Conservation (phyloP, 2,797 vertebrate species). For the Propithecus perrieri region DNA sequence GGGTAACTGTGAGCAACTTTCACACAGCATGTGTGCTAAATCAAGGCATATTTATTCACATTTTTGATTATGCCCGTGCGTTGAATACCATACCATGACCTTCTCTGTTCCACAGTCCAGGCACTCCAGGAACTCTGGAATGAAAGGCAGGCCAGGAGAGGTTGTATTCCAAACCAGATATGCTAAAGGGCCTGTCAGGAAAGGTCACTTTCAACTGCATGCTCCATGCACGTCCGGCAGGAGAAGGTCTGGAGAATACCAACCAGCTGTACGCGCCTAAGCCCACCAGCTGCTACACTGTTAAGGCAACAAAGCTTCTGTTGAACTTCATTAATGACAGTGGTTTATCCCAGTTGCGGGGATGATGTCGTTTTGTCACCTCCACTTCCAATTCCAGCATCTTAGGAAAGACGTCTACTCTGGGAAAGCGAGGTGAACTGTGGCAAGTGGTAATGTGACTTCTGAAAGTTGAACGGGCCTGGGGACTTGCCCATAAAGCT, state of each 20-base stretch:
- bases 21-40: rapidly evolving
- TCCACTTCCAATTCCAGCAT: not conserved
- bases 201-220: not conserved
- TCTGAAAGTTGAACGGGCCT: not conserved
- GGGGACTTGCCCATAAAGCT: not conserved
- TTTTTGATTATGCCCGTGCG: not conserved
- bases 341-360: not conserved
- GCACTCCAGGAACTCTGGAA: not conserved
- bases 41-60: not conserved
- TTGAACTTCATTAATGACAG: not conserved
- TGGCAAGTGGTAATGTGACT: not conserved
- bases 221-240: not conserved
- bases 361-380: not conserved
- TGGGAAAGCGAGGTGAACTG: not conserved
- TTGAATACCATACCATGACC: rapidly evolving
- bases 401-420: not conserved
- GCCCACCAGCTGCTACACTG: rapidly evolving
- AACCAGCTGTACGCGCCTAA: not conserved
- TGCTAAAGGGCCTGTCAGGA: not conserved
- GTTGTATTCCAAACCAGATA: not conserved
- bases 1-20: not conserved
- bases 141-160: not conserved
- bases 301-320: not conserved
- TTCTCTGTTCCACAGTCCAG: not conserved
- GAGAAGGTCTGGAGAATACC: not conserved